Percentiles rank a stretch among this genome's conserved stretches.
These are phyloP conservation scores for Micrastur ruficollis DNA, from an alignment of 2,797 vertebrate species.

Conservation along the genomic window DNA sequence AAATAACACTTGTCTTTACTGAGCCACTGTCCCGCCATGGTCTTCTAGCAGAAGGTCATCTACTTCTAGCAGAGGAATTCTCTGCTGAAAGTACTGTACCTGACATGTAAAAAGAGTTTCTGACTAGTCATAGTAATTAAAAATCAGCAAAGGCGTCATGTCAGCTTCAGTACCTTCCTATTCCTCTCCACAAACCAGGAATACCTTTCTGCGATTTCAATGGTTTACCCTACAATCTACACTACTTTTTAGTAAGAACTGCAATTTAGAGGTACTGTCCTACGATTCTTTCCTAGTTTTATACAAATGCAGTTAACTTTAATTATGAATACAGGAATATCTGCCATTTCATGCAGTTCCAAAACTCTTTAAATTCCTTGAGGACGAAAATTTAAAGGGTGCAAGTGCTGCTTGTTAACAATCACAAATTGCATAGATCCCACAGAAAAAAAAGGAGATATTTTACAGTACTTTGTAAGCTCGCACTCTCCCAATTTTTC, in stretches of 20 bases:
- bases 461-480: constrained; percentile 49
- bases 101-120: background rate
- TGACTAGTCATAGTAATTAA: background rate
- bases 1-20: background rate
- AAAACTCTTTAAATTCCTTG: background rate
- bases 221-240: background rate
- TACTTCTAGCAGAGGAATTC: background rate
- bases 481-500: background rate
- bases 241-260: background rate
- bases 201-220: background rate
- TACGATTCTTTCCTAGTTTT: background rate
- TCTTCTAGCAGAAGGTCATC: background rate
- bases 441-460: background rate
- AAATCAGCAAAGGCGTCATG: background rate
- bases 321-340: background rate
- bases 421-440: constrained; percentile 5
- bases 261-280: background rate
- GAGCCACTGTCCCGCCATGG: background rate
- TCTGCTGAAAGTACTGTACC: background rate
- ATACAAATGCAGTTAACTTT: background rate
- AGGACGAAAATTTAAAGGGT: background rate
- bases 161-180: background rate
- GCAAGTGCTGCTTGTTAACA: constrained; percentile 18
- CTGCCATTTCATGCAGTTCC: background rate
- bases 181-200: background rate